phyloP scores from a whole-genome alignment of 1,140 invertebrate genomes.

The Copidosoma floridanum region DNA sequence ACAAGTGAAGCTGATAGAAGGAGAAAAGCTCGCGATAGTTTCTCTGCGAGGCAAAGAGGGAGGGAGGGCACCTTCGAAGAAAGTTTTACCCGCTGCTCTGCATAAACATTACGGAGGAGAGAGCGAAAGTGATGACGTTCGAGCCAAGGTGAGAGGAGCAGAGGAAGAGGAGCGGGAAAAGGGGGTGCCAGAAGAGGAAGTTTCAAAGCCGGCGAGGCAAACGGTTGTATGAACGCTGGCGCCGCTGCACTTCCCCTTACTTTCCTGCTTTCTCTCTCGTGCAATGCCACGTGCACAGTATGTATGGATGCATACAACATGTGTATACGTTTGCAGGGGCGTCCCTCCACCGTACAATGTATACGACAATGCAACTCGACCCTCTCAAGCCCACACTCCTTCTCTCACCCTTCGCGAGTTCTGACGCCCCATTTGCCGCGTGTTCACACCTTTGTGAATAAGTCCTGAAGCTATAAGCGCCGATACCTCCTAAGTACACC shows the following conservation, averaged over 20 bases:
- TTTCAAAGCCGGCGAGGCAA: conserved; percentile 33
- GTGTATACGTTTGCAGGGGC: neutral
- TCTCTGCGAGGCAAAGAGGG: neutral
- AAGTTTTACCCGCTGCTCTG: conserved; percentile 52
- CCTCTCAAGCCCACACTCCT: too few species aligned
- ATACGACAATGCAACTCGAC: neutral
- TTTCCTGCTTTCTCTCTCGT: too few species aligned
- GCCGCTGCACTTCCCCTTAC: neutral
- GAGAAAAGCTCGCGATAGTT: too few species aligned
- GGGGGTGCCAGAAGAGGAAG: conserved; percentile 47
- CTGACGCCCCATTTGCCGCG: neutral
- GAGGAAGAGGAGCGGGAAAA: conserved; percentile 49
- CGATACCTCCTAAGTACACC: too few species aligned
- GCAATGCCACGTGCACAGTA: too few species aligned
- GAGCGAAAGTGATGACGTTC: conserved; percentile 54
- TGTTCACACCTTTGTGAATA: conserved; percentile 16
- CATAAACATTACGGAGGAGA: conserved; percentile 52
- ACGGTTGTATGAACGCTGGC: neutral
- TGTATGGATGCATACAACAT: neutral
- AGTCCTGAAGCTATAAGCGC: conserved; percentile 1
- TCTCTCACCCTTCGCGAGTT: neutral
- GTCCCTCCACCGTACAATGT: too few species aligned
- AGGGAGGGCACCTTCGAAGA: conserved; percentile 35
- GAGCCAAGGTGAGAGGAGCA: conserved; percentile 34
- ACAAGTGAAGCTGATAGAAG: too few species aligned